phyloP scores from a whole-genome alignment of 2,113 vertebrate genomes.

The Syrrhaptes paradoxus region DNA sequence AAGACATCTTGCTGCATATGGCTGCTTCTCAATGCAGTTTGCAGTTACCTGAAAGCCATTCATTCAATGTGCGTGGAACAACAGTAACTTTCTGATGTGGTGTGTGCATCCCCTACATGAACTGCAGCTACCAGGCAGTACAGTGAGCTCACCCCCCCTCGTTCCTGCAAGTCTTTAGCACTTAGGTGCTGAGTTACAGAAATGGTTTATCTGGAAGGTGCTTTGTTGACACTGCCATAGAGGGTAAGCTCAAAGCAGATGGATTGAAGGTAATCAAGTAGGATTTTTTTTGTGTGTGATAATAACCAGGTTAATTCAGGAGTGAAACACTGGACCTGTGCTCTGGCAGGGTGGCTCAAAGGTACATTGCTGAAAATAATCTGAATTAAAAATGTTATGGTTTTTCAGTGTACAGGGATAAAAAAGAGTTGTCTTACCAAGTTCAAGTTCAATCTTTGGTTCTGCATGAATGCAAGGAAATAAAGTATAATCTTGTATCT shows the following conservation, averaged over 20 bases:
- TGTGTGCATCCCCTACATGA: neutral
- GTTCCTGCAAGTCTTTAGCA: neutral
- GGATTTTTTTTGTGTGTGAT: neutral
- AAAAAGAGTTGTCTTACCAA: neutral
- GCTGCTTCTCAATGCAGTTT: neutral
- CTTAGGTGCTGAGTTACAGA: neutral
- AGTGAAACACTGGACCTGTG: accelerated
- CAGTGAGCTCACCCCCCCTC: neutral
- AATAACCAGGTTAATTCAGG: neutral
- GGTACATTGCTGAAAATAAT: neutral
- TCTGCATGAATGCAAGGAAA: neutral
- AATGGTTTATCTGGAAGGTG: neutral
- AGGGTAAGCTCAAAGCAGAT: neutral
- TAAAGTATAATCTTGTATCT: neutral
- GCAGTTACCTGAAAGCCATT: neutral
- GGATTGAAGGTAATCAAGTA: neutral
- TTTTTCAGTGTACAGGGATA: neutral
- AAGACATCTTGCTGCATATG: neutral
- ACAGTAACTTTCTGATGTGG: neutral
- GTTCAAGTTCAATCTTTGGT: neutral
- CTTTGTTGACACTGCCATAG: neutral
- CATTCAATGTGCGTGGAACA: neutral
- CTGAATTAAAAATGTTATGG: neutral
- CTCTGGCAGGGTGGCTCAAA: neutral
- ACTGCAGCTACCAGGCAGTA: neutral